Percentiles rank a stretch among this genome's conserved stretches.
Evolutionary conservation across 2,113 vertebrate genomes (phyloP).

Genomic region (Pelvicachromis taeniatus): DNA sequence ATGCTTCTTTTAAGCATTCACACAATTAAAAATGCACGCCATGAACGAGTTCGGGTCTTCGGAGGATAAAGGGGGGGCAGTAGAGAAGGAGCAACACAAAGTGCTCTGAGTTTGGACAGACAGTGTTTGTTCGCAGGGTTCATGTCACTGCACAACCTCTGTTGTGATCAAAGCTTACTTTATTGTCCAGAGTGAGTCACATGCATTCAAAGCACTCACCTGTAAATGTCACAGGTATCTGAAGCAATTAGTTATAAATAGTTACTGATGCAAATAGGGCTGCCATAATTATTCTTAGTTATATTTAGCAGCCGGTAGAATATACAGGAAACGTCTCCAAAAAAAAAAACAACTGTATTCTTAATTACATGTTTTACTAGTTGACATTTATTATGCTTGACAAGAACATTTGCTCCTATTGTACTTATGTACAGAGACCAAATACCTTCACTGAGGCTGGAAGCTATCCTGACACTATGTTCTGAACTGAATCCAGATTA

Average conservation of each 20-base stretch:
- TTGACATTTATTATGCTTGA: rapidly evolving
- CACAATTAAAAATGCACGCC: no score
- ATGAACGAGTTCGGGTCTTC: no score
- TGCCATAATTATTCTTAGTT: rapidly evolving
- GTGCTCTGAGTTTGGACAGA: background rate
- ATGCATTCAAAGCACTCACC: background rate
- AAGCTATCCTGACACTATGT: background rate
- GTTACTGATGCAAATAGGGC: background rate
- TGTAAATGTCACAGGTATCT: background rate
- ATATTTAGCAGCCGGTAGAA: background rate
- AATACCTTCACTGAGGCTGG: background rate
- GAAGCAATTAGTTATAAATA: background rate
- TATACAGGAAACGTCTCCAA: background rate
- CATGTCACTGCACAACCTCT: background rate
- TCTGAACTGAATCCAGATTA: background rate
- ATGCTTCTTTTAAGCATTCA: no score
- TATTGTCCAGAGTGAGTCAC: background rate
- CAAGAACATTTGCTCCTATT: background rate
- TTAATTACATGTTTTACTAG: background rate
- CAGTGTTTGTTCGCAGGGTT: background rate
- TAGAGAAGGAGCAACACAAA: background rate
- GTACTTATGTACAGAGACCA: background rate
- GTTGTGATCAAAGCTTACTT: background rate
- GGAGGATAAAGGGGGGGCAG: background rate
- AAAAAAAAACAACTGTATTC: background rate